Conservation (phyloP, 1,140 invertebrate species). For the Heliconius hewitsoni region DNA sequence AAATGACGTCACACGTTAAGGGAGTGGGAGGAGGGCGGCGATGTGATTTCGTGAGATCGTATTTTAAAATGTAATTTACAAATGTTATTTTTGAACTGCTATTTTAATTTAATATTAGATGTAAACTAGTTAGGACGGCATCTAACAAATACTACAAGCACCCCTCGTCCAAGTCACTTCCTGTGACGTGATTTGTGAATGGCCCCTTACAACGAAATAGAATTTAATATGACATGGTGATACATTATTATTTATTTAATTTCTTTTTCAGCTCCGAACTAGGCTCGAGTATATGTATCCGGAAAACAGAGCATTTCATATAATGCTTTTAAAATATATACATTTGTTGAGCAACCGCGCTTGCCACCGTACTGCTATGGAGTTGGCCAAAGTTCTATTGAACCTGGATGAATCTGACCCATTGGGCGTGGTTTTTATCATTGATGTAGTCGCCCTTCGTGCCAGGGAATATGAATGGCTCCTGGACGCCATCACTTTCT, state of each 20-base stretch:
- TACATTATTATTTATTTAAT: slow-evolving; percentile 16
- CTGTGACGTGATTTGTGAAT: no score
- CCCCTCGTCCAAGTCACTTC: no score
- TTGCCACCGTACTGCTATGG: slow-evolving; percentile 90
- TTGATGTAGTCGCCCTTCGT: slow-evolving; percentile 94
- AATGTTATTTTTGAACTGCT: no score
- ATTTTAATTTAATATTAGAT: no score
- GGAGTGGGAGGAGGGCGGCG: no score
- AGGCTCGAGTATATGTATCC: slow-evolving; percentile 90
- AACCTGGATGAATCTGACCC: slow-evolving; percentile 94
- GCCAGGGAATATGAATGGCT: slow-evolving; percentile 92
- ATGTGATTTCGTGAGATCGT: no score
- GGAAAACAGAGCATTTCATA: slow-evolving; percentile 93
- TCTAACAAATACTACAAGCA: no score
- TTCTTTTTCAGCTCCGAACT: slow-evolving; percentile 46
- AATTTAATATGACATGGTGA: not conserved
- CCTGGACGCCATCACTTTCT: slow-evolving; percentile 86
- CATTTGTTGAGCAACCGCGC: slow-evolving; percentile 89
- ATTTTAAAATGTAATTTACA: no score
- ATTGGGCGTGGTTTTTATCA: slow-evolving; percentile 88
- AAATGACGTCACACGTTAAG: no score
- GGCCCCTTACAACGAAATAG: not conserved
- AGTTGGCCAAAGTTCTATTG: slow-evolving; percentile 88
- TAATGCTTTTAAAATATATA: slow-evolving; percentile 93
- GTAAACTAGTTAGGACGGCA: no score